Conservation (phyloP, 2,113 vertebrate species). For the Mirza zaza region DNA sequence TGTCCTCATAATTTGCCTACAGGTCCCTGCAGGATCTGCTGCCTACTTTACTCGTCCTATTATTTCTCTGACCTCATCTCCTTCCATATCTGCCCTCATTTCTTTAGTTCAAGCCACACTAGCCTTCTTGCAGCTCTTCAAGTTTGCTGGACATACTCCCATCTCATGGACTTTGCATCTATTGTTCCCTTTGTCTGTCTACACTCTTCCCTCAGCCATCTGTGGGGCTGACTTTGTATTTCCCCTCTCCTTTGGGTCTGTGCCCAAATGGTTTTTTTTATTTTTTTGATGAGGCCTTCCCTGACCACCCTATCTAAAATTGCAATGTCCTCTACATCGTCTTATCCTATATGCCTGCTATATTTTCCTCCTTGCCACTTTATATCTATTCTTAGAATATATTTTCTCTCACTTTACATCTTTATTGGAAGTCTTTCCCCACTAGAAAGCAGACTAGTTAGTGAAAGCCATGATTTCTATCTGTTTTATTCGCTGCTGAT, state of each 20-base stretch:
- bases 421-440: slow-evolving; percentile 8
- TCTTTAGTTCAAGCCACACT: background rate
- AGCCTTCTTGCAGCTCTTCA: background rate
- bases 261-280: background rate
- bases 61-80: background rate
- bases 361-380: background rate
- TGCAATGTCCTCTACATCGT: background rate
- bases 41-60: background rate
- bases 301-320: background rate
- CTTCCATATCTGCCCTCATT: background rate
- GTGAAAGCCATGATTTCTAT: background rate
- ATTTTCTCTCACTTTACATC: background rate
- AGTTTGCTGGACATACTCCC: background rate
- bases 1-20: background rate
- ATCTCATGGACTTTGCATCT: background rate
- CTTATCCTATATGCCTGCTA: background rate
- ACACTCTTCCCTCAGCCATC: background rate
- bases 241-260: background rate
- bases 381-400: background rate
- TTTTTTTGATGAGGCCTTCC: background rate
- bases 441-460: background rate
- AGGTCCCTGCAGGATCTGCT: background rate
- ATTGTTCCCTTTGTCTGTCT: background rate
- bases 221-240: background rate
- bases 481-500: background rate